Base-by-base conservation (phyloP, 2,888 invertebrate species). In the Pterostichus madidus region DNA sequence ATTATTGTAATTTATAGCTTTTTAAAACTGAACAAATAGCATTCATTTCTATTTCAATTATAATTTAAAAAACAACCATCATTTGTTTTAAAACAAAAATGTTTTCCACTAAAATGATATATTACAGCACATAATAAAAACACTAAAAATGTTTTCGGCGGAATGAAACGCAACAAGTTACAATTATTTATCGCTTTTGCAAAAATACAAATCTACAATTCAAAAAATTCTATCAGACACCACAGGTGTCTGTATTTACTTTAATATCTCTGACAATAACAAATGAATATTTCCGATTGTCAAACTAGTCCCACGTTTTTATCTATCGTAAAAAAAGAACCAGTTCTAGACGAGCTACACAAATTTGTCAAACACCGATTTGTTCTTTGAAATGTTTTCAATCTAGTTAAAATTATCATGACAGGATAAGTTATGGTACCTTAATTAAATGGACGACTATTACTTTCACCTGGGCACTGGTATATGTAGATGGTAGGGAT, bases 251-350 rank as follows among this genome's bases (percentile, higher is more conserved):
- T 49, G 15, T 35, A 35, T 39, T 76, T 77, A 32, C 53, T 52
- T 77, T 35, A 56, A 77, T 78, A 31, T 61, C 79, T 49, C n/a
- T 79, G 79, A 79, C 79, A 79, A 79, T 79, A 64, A 79, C 79
- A 61, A 59, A 79, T 79, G 61, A 79, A 61, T 61, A 46, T 64
- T 79, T 64, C 79, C 44, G 79, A 64, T 64, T 79, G 64, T 46
- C 61, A 59, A 79, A 46, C 79, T 46, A 79, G 79, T 64, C 79
- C 61, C 79, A 79, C 61, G 64, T 46, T 44, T 46, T 64, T 64
- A 64, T 79, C 64, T 79, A 44, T 31, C 46, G 61, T 46, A 44
- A 52, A 39, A 59, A 59, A 46, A 79, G 64, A 79, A 59, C 56
- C 44, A 44, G 59, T 80, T 80, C 8, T 56, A 15, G 52, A 32